Conservation (phyloP, 2,888 invertebrate species). For the Cheilosia vulpina region DNA sequence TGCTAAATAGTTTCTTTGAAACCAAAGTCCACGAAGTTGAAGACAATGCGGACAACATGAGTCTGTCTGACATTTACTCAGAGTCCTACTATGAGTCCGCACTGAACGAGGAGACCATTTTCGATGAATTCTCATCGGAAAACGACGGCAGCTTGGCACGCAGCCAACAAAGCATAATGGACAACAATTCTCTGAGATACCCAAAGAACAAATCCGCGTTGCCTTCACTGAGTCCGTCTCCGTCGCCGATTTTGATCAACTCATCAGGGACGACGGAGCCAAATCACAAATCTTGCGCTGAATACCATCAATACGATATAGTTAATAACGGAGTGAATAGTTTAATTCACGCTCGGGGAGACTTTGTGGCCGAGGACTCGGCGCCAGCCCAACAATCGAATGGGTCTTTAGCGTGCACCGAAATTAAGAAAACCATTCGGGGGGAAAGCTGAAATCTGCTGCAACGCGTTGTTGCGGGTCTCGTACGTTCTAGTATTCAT, state of each 20-base stretch:
- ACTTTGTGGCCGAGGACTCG: background rate
- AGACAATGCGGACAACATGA: constrained; percentile 51
- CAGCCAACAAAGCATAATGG: constrained; percentile 48
- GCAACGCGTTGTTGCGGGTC: constrained; percentile 41
- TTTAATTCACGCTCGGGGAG: background rate
- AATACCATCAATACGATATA: background rate
- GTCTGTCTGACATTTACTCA: constrained; percentile 65
- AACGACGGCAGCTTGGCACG: constrained; percentile 47
- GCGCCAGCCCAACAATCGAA: constrained; percentile 1
- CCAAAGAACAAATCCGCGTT: constrained; percentile 2
- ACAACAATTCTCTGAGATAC: constrained; percentile 14
- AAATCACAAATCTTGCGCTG: constrained; percentile 25
- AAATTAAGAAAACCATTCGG: constrained; percentile 38
- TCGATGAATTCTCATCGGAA: constrained; percentile 67
- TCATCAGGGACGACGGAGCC: background rate
- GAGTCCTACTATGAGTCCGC: constrained; percentile 70
- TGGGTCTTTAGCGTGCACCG: constrained; percentile 26
- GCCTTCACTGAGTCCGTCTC: constrained; percentile 27
- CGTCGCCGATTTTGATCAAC: background rate
- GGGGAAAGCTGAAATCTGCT: constrained; percentile 69
- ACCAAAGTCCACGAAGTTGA: constrained; percentile 15
- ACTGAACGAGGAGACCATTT: constrained; percentile 63
- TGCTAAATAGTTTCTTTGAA: constrained; percentile 84
- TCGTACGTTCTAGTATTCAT: constrained; percentile 62
- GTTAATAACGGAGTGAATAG: background rate